A percentile compares a stretch with the other conserved stretches of the same genome.
phyloP scores from a whole-genome alignment of 2,113 vertebrate species.

The Eublepharis macularius region DNA sequence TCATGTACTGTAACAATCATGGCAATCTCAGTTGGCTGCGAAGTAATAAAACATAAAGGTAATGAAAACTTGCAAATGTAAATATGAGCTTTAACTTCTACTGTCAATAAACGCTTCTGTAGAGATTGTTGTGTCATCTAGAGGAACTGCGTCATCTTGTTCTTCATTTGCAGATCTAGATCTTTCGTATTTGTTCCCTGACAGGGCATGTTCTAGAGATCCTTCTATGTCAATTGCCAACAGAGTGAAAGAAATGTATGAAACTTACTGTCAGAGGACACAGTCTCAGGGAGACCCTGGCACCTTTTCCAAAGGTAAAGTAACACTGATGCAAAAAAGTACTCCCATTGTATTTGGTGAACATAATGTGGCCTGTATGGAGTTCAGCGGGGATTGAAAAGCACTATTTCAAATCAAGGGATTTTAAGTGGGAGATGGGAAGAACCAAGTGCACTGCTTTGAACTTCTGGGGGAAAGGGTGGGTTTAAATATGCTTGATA shows the following conservation, averaged over 20 bases:
- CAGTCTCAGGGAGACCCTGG: slow-evolving; percentile 68
- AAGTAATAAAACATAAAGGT: background rate
- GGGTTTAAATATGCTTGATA: too few species aligned
- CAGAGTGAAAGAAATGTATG: slow-evolving; percentile 89
- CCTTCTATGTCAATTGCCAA: slow-evolving; percentile 83
- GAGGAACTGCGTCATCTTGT: background rate
- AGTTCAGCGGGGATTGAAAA: background rate
- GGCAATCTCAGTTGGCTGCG: background rate
- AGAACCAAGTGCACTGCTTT: too few species aligned
- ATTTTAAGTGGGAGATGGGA: too few species aligned
- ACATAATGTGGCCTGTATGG: background rate
- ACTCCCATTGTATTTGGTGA: background rate
- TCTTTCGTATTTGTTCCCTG: slow-evolving; percentile 34
- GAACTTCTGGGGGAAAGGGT: too few species aligned
- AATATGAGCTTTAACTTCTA: background rate
- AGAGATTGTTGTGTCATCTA: background rate
- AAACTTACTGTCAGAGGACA: slow-evolving; percentile 80
- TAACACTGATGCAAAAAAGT: background rate
- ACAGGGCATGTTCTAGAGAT: slow-evolving; percentile 87
- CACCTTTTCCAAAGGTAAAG: slow-evolving; percentile 80
- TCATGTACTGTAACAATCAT: background rate
- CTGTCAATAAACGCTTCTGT: background rate
- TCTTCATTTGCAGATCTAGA: background rate
- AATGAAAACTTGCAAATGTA: background rate
- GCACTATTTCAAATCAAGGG: too few species aligned